These are phyloP conservation scores for Digitonthophagus gazella DNA, from an alignment of 2,888 invertebrate species.

Conservation along the genomic window DNA sequence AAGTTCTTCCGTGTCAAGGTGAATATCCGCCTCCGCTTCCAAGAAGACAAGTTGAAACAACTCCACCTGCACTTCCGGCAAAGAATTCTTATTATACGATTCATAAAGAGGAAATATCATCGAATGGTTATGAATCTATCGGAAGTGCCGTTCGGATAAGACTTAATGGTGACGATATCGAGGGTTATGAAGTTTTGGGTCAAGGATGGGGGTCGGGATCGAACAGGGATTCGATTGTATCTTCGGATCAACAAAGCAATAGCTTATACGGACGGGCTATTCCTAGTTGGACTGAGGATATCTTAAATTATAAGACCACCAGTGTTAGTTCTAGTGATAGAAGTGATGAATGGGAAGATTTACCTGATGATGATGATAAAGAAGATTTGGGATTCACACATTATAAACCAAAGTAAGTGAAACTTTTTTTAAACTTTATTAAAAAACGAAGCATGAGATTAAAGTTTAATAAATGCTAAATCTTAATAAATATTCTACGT, in stretches of 20 bases:
- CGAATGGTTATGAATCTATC: slow-evolving; percentile 62
- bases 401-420: slow-evolving; percentile 52
- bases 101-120: slow-evolving; percentile 56
- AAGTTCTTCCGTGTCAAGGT: slow-evolving; percentile 49
- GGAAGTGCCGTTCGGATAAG: slow-evolving; percentile 37
- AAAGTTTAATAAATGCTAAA: too few relatives aligned
- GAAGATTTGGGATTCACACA: slow-evolving; percentile 54
- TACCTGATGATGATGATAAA: slow-evolving; percentile 54
- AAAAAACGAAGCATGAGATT: too few relatives aligned
- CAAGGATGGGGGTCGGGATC: slow-evolving; percentile 36
- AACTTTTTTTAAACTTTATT: background rate
- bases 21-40: slow-evolving; percentile 34
- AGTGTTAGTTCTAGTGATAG: slow-evolving; percentile 61
- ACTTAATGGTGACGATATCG: slow-evolving; percentile 28
- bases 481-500: too few relatives aligned
- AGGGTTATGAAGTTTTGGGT: slow-evolving; percentile 37
- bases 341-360: slow-evolving; percentile 68
- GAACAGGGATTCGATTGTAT: slow-evolving; percentile 49
- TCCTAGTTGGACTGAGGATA: slow-evolving; percentile 53
- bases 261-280: slow-evolving; percentile 59
- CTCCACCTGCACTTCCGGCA: slow-evolving; percentile 53
- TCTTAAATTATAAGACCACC: slow-evolving; percentile 51
- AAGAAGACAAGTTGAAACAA: slow-evolving; percentile 54
- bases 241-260: slow-evolving; percentile 62
- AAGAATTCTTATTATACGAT: slow-evolving; percentile 64